Evolutionary conservation across 2,888 invertebrate genomes (phyloP).

Genomic region (Sussaba pulchella): DNA sequence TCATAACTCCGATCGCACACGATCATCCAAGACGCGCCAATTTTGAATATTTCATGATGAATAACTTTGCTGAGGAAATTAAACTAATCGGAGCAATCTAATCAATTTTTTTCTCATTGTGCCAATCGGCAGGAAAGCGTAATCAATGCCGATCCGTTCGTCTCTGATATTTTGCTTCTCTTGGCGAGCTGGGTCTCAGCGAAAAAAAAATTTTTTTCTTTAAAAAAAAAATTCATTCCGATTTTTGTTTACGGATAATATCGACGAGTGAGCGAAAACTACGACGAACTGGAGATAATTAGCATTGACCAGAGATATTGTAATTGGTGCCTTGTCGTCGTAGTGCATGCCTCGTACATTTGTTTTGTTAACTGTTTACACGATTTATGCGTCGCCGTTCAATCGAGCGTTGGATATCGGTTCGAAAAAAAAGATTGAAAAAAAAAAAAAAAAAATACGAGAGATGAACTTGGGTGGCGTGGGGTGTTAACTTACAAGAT

Average conservation of each 20-base stretch:
- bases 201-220: too few relatives aligned
- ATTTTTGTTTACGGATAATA: slow-evolving; percentile 18
- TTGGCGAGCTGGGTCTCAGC: too few relatives aligned
- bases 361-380: slow-evolving; percentile 2
- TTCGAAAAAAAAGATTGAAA: too few relatives aligned
- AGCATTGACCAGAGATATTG: slow-evolving; percentile 59
- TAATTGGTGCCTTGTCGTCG: slow-evolving; percentile 33
- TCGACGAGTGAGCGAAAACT: slow-evolving; percentile 29
- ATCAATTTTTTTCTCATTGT: neutral
- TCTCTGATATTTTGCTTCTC: neutral
- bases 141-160: neutral
- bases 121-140: neutral
- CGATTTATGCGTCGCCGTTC: slow-evolving; percentile 11
- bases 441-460: neutral
- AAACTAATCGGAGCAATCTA: too few relatives aligned
- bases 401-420: slow-evolving; percentile 1
- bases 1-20: too few relatives aligned
- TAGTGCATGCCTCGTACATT: slow-evolving; percentile 31
- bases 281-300: slow-evolving; percentile 57
- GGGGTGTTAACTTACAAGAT: slow-evolving; percentile 31
- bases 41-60: too few relatives aligned
- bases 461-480: slow-evolving; percentile 16
- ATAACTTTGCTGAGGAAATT: too few relatives aligned
- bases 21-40: too few relatives aligned
- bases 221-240: neutral